phyloP scores from a whole-genome alignment of 2,797 vertebrate species.

The Epinephelus awoara region DNA sequence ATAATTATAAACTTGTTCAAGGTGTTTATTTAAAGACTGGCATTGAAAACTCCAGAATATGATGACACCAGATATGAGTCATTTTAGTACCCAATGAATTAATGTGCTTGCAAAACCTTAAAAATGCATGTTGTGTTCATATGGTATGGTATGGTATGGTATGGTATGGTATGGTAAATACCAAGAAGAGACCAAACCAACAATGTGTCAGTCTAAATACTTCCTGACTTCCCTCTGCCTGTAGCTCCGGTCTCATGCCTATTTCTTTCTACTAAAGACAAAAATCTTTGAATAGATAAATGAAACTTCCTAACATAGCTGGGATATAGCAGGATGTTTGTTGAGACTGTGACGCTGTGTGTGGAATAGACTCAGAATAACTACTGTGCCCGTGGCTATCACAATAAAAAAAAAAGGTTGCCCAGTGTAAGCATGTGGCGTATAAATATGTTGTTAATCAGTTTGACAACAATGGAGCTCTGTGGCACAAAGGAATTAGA shows the following conservation, averaged over 20 bases:
- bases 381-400: background rate
- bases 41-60: background rate
- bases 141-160: background rate
- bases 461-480: too few species aligned
- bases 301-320: background rate
- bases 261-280: background rate
- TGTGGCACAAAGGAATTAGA: background rate
- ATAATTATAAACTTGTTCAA: conserved; percentile 40
- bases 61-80: conserved; percentile 2
- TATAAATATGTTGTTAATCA: too few species aligned
- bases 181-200: too few species aligned
- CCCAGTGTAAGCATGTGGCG: too few species aligned
- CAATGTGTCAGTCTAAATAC: background rate
- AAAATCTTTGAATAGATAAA: too few species aligned
- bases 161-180: too few species aligned
- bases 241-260: too few species aligned
- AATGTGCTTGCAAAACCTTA: background rate
- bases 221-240: background rate
- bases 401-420: too few species aligned
- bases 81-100: background rate
- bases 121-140: background rate
- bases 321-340: background rate
- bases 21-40: conserved; percentile 18
- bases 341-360: background rate
- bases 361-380: background rate